These are phyloP conservation scores for Drosophila elegans DNA, from an alignment of 1,140 invertebrate genomes.

Conservation along the genomic window DNA sequence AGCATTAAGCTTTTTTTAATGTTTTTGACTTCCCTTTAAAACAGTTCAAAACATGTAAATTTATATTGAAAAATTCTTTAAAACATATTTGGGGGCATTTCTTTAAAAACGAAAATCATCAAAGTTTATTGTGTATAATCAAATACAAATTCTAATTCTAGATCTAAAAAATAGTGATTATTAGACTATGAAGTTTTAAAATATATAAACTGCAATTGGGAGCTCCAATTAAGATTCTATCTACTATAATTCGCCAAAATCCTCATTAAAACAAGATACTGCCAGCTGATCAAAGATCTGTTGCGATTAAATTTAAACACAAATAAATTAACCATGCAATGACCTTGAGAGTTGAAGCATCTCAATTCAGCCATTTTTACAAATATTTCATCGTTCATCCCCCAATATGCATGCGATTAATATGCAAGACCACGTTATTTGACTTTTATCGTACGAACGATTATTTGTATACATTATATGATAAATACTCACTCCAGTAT, in stretches of 20 bases:
- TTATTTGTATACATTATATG: neutral
- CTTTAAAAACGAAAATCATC: too few species aligned
- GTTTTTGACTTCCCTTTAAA: too few species aligned
- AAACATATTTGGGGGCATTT: too few species aligned
- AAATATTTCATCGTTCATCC: conserved; percentile 11
- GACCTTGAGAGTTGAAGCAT: conserved; percentile 1
- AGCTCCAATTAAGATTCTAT: conserved; percentile 11
- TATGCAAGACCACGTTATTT: neutral
- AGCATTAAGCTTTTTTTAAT: too few species aligned
- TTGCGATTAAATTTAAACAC: conserved; percentile 24
- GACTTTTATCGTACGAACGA: neutral
- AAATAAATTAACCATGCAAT: conserved; percentile 23
- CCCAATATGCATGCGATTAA: conserved; percentile 10
- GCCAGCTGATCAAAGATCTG: conserved; percentile 2
- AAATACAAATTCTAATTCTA: neutral
- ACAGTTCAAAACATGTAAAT: too few species aligned
- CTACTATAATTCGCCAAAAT: neutral
- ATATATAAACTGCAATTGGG: neutral
- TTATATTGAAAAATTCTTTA: too few species aligned
- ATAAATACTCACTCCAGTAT: conserved; percentile 66
- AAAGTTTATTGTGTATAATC: too few species aligned
- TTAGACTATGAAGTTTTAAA: neutral
- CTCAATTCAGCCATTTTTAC: conserved; percentile 4
- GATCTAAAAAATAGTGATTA: neutral
- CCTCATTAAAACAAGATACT: conserved; percentile 2